A percentile compares a stretch with the other conserved stretches of the same genome.
phyloP scores from a whole-genome alignment of 2,113 vertebrate genomes.

The Phylloscopus trochiloides region DNA sequence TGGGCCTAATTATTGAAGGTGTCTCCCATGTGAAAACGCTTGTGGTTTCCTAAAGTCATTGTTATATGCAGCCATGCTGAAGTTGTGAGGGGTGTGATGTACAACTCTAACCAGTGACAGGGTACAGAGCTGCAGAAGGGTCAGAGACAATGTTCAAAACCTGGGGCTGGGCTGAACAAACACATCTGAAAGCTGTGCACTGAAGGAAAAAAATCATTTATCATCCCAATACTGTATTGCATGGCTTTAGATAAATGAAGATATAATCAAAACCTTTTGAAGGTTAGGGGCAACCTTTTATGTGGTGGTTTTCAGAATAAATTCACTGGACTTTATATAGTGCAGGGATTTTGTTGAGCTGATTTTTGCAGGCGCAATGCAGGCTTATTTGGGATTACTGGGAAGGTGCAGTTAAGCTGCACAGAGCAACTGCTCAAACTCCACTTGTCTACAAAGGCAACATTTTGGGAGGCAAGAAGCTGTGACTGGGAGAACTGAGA shows the following conservation, averaged over 20 bases:
- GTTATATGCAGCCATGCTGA: background rate
- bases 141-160: background rate
- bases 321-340: background rate
- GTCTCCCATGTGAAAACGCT: background rate
- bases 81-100: fast-evolving
- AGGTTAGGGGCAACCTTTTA: background rate
- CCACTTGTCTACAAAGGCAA: background rate
- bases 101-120: background rate
- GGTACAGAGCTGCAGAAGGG: background rate
- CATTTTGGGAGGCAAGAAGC: background rate
- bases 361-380: background rate
- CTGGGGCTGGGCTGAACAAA: background rate
- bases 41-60: background rate
- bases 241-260: background rate
- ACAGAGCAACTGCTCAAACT: background rate
- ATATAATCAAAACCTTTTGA: background rate
- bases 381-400: background rate
- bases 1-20: background rate
- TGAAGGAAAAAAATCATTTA: background rate
- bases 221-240: background rate
- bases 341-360: background rate
- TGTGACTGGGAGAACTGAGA: background rate
- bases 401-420: background rate
- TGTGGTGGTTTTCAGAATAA: background rate
- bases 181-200: background rate